Evolutionary conservation across 35 echinoderm and acorn worm genomes (phyloP), one percentile per base, ranked within the genome.

Genomic region (Lytechinus variegatus): DNA sequence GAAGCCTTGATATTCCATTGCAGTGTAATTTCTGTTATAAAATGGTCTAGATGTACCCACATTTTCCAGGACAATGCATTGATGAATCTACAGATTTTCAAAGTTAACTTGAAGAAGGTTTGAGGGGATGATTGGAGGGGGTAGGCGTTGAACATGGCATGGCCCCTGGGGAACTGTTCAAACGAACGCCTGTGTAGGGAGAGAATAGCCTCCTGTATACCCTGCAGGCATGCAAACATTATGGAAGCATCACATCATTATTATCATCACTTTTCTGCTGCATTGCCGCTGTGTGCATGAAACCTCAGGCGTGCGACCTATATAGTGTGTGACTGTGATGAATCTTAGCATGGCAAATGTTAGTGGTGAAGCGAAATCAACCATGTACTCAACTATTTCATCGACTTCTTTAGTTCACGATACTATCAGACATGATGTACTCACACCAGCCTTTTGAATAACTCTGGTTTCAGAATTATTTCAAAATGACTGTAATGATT

Each of bases 171-270:
- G 66, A 79, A 14, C 66, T 79, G 14, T 79, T 79, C n/a, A 79
- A 71, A 27, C 19, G 14, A 79, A 79, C 16, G 19, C 66, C 14
- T 79, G 19, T 24, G 66, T 24, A 44, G 33, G 33, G 66, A 79
- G 4, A 8, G 66, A 24, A 24, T 24, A 14, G 66, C 66, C 66
- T 79, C 66, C 4, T 79, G n/a, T n/a, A 24, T 79, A 3, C 66
- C 66, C 66, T 79, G 66, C 66, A 79, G 66, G 66, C 66, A 79
- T 79, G 66, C 66, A 79, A 79, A 79, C 66, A 79, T 79, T 79
- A 79, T 79, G 66, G 16, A 79, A 79, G 66, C 19, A 79, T 19
- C 66, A 79, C 66, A 79, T 79, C 66, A 79, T 21, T 16, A 79
- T 79, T 79, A 24, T 79, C 66, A 79, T 79, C 66, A 79, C 66